These are phyloP conservation scores for Otolemur crassicaudatus DNA, from an alignment of 2,797 vertebrate species.

Conservation along the genomic window DNA sequence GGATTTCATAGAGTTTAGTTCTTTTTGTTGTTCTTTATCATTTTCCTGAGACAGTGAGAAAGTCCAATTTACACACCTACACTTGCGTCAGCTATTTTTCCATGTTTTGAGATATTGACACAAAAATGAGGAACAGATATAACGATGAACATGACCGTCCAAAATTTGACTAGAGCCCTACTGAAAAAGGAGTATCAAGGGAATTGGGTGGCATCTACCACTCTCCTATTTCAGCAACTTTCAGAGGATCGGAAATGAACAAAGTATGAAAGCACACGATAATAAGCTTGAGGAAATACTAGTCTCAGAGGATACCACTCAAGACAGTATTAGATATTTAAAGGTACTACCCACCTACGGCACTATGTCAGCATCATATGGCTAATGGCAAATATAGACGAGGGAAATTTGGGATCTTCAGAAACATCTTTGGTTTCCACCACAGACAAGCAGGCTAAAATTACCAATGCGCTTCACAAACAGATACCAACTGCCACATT, in stretches of 20 bases:
- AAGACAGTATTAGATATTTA: not conserved
- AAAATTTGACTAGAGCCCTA: not conserved
- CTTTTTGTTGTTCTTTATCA: not conserved
- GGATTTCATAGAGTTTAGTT: not conserved
- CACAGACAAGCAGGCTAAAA: constrained; percentile 16
- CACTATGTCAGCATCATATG: not conserved
- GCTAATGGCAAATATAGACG: not conserved
- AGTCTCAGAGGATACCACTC: not conserved
- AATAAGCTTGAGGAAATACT: not conserved
- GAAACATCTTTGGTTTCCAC: constrained; percentile 23
- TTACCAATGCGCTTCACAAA: constrained; percentile 45
- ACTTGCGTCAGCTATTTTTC: not conserved
- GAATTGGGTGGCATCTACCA: not conserved
- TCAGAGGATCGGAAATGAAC: not conserved
- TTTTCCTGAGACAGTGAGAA: not conserved
- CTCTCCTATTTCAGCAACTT: not conserved
- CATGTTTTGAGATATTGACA: not conserved
- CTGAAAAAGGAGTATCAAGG: not conserved
- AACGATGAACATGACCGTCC: not conserved
- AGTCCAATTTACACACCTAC: not conserved
- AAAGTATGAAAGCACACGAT: not conserved
- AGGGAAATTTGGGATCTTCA: not conserved
- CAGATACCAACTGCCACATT: constrained; percentile 35
- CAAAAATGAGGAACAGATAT: not conserved
- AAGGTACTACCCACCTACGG: not conserved